Conservation (phyloP, 2,888 invertebrate genomes). For the Rotaria sp. region DNA sequence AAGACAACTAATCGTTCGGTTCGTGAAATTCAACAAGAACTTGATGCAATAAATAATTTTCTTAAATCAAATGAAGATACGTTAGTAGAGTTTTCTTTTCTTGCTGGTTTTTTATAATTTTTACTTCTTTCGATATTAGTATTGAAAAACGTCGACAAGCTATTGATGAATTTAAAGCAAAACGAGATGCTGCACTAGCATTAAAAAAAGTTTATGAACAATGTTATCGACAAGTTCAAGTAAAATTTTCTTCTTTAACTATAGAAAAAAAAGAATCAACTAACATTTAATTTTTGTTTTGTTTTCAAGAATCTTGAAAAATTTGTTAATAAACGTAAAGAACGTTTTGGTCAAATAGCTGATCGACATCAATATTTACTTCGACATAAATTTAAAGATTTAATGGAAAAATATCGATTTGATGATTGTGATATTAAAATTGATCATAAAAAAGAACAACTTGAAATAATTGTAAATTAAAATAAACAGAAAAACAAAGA, state of each 20-base stretch:
- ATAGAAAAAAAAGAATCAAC: no score
- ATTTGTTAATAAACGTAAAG: constrained; percentile 16
- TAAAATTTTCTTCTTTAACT: not conserved
- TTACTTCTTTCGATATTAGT: not conserved
- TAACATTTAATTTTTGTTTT: not conserved
- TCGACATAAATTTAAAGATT: not conserved
- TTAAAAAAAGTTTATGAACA: not conserved
- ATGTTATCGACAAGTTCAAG: not conserved
- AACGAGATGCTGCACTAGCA: not conserved
- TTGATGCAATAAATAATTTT: not conserved
- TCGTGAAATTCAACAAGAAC: not conserved
- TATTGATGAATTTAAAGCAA: not conserved
- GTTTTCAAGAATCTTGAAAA: not conserved
- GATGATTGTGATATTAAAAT: constrained; percentile 29
- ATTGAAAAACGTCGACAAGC: not conserved
- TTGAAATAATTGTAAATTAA: constrained; percentile 31
- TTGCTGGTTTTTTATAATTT: not conserved
- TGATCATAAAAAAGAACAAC: constrained; percentile 36
- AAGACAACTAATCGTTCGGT: not conserved
- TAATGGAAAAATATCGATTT: not conserved
- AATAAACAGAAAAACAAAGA: no score
- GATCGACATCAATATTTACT: not conserved
- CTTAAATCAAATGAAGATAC: not conserved
- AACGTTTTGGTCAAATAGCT: not conserved
- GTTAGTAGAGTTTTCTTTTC: not conserved